Base-by-base conservation (phyloP, 1,140 invertebrate genomes). In the Dinoponera quadriceps region DNA sequence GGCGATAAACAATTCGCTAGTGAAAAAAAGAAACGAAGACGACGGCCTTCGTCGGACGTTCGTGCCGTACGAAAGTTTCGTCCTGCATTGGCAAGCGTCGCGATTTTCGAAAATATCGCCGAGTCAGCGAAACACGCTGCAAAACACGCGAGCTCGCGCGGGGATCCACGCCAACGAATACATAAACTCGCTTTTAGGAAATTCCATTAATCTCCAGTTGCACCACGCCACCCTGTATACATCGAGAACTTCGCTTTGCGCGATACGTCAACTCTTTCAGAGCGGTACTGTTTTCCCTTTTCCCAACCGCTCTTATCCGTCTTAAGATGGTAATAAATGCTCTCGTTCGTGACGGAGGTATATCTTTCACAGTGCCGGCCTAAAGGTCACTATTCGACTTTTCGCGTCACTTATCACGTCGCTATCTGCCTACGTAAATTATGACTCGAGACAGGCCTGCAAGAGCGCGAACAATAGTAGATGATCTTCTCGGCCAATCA, bases 131-230 rank as follows among this genome's bases (percentile, higher is more conserved):
- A 80, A 69, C 75, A 33, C 51, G 38, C 38, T 11, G 75, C 75
- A 80, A 80, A 80, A 80, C 65, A 57, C 54, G 75, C 65, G 51
- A 20, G 22, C 13, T 20, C 54, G 51, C 51, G 65, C 33, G 75
- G 51, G 75, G 33, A 80, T 57, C 33, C 54, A 25, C 75, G 65
- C 75, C 75, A 80, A 80, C 75, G 75, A 80, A 80, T 80, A 80
- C 75, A 71, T 80, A 80, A 80, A 80, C 75, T 80, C 69, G 75
- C 75, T 80, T 80, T 80, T 80, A 80, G 75, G 75, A 80, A 80
- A 80, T 80, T 80, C 75, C 75, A 80, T 80, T 80, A 80, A 80
- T 80, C 75, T 80, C 65, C 75, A 80, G 75, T 71, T 71, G 51
- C 75, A 48, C 65, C 57, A 51, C 65, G 63, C 29, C 22, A 20